Percentiles rank a stretch among this genome's conserved stretches.
phyloP scores from a whole-genome alignment of 2,888 invertebrate species.

The Dendrolimus houi region DNA sequence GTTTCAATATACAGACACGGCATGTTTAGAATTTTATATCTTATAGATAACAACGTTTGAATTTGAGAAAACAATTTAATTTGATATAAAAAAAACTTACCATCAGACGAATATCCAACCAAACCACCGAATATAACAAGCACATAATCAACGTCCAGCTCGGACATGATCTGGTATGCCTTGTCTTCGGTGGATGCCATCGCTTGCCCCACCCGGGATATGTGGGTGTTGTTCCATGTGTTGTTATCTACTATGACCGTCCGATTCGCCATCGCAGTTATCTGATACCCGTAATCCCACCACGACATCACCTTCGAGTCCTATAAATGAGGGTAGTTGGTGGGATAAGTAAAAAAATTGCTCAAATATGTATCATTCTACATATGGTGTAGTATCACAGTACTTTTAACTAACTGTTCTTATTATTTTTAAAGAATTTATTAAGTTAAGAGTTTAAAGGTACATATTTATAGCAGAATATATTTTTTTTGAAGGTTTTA shows the following conservation, averaged over 20 bases:
- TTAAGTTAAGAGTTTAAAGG: no score
- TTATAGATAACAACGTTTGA: no score
- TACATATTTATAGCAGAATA: no score
- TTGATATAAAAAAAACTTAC: conserved; percentile 54
- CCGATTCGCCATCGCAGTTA: conserved; percentile 99
- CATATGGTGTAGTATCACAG: no score
- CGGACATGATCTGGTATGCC: conserved; percentile 98
- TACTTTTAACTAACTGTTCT: no score
- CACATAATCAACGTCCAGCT: conserved; percentile 98
- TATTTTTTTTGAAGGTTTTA: no score
- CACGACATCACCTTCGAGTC: conserved; percentile 99
- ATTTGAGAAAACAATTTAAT: no score
- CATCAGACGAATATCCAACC: conserved; percentile 98
- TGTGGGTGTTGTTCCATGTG: conserved; percentile 99
- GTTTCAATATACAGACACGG: no score
- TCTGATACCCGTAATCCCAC: conserved; percentile 99
- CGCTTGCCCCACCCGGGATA: conserved; percentile 97
- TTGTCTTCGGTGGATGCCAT: conserved; percentile 98
- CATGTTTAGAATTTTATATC: no score
- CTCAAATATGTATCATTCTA: neutral
- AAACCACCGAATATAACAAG: conserved; percentile 99
- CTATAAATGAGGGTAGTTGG: conserved; percentile 59
- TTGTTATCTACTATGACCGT: conserved; percentile 99
- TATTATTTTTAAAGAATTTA: no score
- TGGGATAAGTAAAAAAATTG: neutral